Evolutionary conservation across 2,113 vertebrate species (phyloP).

Genomic region (Apeltes quadracus): DNA sequence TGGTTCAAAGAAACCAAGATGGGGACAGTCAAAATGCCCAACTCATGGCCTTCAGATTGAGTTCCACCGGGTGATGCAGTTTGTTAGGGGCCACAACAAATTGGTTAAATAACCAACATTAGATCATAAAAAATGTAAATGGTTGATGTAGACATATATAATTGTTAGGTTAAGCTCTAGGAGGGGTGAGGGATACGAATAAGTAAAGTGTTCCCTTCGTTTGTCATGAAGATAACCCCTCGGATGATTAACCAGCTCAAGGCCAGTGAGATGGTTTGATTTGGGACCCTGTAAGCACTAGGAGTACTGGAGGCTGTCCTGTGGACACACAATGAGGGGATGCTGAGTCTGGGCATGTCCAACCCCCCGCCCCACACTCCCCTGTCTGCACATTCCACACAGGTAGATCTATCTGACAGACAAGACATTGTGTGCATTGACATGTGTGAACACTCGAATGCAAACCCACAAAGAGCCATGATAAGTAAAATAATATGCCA

Average conservation of each 20-base stretch:
- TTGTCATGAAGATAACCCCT: neutral
- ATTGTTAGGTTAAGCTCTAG: too few species aligned
- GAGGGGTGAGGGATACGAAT: too few species aligned
- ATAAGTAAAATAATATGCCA: neutral
- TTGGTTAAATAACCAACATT: neutral
- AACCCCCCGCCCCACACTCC: neutral
- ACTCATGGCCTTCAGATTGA: neutral
- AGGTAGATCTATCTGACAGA: conserved; percentile 45
- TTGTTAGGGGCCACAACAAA: neutral
- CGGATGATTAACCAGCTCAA: neutral
- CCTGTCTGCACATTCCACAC: conserved; percentile 53
- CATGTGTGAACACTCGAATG: conserved; percentile 27
- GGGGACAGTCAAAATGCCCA: too few species aligned
- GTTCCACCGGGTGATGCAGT: neutral
- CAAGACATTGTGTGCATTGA: conserved; percentile 18
- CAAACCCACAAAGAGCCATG: neutral
- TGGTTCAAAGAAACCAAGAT: too few species aligned
- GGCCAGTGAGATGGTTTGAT: neutral
- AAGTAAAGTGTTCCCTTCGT: neutral
- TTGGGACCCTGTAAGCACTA: conserved; percentile 20
- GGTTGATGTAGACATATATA: too few species aligned
- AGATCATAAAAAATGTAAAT: neutral
- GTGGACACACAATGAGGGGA: conserved; percentile 42
- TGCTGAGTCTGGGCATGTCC: conserved; percentile 56
- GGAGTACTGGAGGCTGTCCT: conserved; percentile 14